Evolutionary conservation across 2,113 vertebrate species (phyloP).

Genomic region (Paratilapia polleni): DNA sequence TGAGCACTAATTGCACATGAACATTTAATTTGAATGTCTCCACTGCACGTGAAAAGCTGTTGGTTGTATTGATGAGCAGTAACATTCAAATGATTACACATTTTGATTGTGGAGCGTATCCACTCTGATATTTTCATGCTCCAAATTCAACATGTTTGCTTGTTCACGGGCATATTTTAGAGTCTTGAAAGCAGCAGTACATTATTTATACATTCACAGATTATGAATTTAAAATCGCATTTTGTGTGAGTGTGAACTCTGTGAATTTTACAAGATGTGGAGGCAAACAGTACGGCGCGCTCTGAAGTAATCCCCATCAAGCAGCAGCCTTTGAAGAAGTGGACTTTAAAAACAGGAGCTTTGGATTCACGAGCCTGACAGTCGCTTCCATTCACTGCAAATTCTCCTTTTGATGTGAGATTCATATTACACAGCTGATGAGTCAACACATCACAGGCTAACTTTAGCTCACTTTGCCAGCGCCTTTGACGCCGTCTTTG

Average conservation of each 20-base stretch:
- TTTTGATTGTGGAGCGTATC: not conserved
- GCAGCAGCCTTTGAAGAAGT: conserved; percentile 34
- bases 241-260: not conserved
- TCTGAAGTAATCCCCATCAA: conserved; percentile 28
- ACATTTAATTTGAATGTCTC: no score
- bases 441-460: conserved; percentile 20
- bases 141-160: not conserved
- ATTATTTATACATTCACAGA: conserved; percentile 27
- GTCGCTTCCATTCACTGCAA: not conserved
- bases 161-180: not conserved
- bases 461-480: conserved; percentile 11
- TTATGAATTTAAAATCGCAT: conserved; percentile 26
- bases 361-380: not conserved
- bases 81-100: no score
- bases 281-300: not conserved
- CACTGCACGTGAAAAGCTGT: no score
- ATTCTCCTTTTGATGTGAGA: conserved; percentile 40
- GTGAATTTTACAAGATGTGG: not conserved
- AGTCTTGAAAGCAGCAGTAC: not conserved
- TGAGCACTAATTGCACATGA: no score
- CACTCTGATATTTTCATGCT: not conserved
- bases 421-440: conserved; percentile 16
- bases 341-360: conserved; percentile 37
- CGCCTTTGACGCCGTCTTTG: not conserved
- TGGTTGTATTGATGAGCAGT: no score